Evolutionary conservation across 2,113 vertebrate genomes (phyloP).

Genomic region (Forbesichthys agassizii): DNA sequence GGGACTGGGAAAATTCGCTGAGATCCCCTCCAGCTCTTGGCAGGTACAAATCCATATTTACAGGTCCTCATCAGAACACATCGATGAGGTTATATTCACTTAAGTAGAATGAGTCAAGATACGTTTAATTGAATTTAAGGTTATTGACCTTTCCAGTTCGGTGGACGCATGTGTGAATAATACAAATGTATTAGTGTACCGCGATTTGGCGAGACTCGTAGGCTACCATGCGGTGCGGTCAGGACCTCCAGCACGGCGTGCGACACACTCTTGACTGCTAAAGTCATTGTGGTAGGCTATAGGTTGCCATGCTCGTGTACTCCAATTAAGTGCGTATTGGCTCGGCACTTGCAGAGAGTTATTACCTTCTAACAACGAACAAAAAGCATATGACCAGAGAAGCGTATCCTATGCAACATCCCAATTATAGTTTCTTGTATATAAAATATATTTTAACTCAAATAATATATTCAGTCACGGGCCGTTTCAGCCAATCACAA

Average conservation of each 20-base stretch:
- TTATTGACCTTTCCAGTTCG: neutral
- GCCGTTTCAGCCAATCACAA: no score
- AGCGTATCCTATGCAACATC: no score
- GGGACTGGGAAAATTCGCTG: constrained; percentile 81
- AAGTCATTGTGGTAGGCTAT: neutral
- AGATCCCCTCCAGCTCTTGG: constrained; percentile 89
- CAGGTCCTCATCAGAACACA: no score
- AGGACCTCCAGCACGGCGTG: constrained; percentile 50
- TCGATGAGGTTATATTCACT: neutral
- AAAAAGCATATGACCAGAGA: no score
- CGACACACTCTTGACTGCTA: constrained; percentile 38
- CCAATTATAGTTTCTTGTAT: no score
- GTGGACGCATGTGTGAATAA: neutral
- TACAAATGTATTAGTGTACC: neutral
- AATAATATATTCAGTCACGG: no score
- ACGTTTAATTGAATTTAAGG: neutral
- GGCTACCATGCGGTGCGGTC: constrained; percentile 27
- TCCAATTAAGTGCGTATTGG: no score
- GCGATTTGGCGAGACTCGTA: constrained; percentile 22
- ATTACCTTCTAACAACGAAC: no score
- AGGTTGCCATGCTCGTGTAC: constrained; percentile 22
- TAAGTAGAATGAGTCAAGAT: neutral
- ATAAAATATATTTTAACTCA: no score
- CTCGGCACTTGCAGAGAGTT: no score
- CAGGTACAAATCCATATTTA: constrained; percentile 74